Base-by-base conservation (phyloP, 2,113 vertebrate species). In the Candoia aspera region DNA sequence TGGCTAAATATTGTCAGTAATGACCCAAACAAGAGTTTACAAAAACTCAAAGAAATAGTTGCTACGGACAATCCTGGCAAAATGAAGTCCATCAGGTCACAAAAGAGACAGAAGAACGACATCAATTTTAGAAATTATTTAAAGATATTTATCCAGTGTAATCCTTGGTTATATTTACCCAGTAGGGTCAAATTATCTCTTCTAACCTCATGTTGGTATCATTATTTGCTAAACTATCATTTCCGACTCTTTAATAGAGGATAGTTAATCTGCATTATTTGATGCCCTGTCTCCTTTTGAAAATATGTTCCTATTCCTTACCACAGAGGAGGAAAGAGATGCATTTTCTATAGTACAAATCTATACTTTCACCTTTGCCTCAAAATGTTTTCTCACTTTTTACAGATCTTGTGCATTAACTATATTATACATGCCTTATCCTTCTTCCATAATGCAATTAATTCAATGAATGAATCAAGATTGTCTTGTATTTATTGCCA, bases 341-440 rank as follows among this genome's bases (percentile, higher is more conserved):
- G 97, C 96, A 97, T 95, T 96, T 97, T 97, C 95, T 93, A 93
- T 68, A 90, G 83, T 88, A 84, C 94, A 88, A 46, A 93, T 97
- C 90, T 64, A 92, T 95, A 90, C 93, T 60, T 92, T 94, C 87
- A 95, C 58, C 96, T 95, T 49, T 94, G 68, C 8, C 94, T 94
- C 93, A 91, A 90, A 96, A 94, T 92, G 84, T 95, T 89, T 92
- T 93, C 87, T 26, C 93, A 94, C 94, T 96, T 97, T 79, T 94
- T 92, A 88, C 90, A 95, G 64, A n/a, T 91, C 59, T 89, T 91
- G 84, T 89, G 96, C 91, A 97, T 95, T 97, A 96, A 96, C 95
- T 96, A 96, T 24, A 95, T 95, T 96, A 97, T 97, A 98, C 97
- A 97, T n/a, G 93, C 97, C 95, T 95, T 93, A 94, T 95, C 93